Evolutionary conservation across 30 jellyfish, hydroid and myxozoan genomes (phyloP).

Genomic region (Hydractinia symbiolongicarpus): DNA sequence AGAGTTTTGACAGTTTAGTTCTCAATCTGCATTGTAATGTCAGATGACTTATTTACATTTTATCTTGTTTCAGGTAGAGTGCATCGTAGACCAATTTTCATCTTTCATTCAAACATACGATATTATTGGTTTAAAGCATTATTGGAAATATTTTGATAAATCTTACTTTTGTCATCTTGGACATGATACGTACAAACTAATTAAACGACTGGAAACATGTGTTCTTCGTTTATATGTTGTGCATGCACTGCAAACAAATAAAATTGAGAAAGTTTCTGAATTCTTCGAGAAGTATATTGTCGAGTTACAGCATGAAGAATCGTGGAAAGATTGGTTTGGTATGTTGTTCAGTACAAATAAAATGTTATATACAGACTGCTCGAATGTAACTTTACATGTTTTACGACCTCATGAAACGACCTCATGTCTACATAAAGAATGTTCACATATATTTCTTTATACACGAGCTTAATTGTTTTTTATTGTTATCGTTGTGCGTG

Average conservation of each 20-base stretch:
- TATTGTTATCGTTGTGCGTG: no score
- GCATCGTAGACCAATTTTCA: slow-evolving; percentile 72
- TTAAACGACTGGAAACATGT: slow-evolving; percentile 66
- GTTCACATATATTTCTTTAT: no score
- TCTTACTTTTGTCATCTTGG: slow-evolving; percentile 82
- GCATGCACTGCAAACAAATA: slow-evolving; percentile 68
- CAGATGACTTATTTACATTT: not conserved
- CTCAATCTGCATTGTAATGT: not conserved
- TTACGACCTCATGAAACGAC: no score
- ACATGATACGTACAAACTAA: slow-evolving; percentile 52
- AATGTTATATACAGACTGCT: no score
- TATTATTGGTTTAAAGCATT: slow-evolving; percentile 44
- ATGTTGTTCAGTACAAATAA: slow-evolving; percentile 16
- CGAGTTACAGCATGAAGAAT: slow-evolving; percentile 64
- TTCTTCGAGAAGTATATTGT: slow-evolving; percentile 71
- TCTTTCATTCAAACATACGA: slow-evolving; percentile 44
- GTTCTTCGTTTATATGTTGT: slow-evolving; percentile 64
- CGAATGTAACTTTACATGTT: no score
- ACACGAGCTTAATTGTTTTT: no score
- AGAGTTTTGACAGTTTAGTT: no score
- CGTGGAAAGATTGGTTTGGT: slow-evolving; percentile 98
- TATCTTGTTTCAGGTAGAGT: slow-evolving; percentile 60
- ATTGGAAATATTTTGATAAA: slow-evolving; percentile 82
- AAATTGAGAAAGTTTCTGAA: slow-evolving; percentile 69
- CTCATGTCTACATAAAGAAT: no score